Evolutionary conservation across 2,888 invertebrate species (phyloP), one percentile per base, ranked within the genome.

Genomic region (Diarsia rubi): DNA sequence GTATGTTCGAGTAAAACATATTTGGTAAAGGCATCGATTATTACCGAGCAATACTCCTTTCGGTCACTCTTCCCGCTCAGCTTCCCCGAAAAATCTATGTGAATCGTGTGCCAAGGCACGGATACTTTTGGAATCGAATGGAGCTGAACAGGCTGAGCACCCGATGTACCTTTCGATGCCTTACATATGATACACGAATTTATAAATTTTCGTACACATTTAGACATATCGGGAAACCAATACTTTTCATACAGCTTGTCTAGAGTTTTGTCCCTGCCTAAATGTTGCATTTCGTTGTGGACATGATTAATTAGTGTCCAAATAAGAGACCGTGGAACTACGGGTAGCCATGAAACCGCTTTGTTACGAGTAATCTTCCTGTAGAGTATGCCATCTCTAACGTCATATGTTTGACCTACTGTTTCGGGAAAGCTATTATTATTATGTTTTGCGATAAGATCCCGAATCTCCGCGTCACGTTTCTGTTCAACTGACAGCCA

Each of bases 401-500:
- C 79, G 19, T 88, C 89, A 52, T 91, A 89, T 0, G 89, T 89
- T 0, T 79, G 80, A 11, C 47, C 63, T 12, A 80, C 31, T 0
- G 69, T 14, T 4, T 71, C 69, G 6, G 75, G 71, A 2, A 83
- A 57, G 0, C 67, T 67, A 3, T 75, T 75, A 3, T 66, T 74
- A 0, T 47, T 0, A 2, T 72, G 57, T 52, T 89, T 84, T 0
- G 2, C 5, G 11, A 90, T 76, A 0, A 90, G 16, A 8, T 84
- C 74, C 6, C 71, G 68, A 0, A 88, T 86, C 64, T 88, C 86
- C 0, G 4, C 0, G 45, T 91, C 90, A 0, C 86, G 68, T 44
- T 86, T 65, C 66, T 91, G 90, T 49, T 90, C 90, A 0, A 86
- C 89, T 0, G 67, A 21, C 0, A 91, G 60, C 90, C 90, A 90